Conservation (phyloP, 23 tunicate genomes). For the Trididemnum nubilum region DNA sequence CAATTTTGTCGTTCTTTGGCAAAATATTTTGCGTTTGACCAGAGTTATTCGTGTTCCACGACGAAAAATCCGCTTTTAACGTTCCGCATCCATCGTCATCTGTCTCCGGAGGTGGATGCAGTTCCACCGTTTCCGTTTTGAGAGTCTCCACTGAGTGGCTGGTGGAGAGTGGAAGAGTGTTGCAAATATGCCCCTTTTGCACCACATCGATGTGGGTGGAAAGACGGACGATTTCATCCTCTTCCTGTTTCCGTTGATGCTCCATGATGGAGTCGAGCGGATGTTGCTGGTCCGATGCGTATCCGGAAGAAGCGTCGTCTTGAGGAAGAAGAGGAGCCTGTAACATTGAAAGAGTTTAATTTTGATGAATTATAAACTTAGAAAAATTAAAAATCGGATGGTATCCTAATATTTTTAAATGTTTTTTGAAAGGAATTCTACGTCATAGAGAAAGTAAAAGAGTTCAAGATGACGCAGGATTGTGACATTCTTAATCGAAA, state of each 20-base stretch:
- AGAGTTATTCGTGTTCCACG: slow-evolving; percentile 54
- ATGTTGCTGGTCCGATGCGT: slow-evolving; percentile 41
- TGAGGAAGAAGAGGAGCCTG: neutral
- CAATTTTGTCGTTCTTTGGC: neutral
- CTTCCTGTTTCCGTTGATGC: neutral
- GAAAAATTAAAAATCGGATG: too few species aligned
- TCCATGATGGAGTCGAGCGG: neutral
- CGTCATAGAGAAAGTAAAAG: too few species aligned
- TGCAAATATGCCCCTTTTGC: neutral
- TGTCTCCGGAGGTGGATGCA: neutral
- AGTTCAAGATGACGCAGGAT: too few species aligned
- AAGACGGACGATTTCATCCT: neutral
- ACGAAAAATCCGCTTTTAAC: slow-evolving; percentile 3
- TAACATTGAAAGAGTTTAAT: too few species aligned
- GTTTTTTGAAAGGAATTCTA: too few species aligned
- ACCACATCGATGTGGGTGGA: neutral
- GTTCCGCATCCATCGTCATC: neutral
- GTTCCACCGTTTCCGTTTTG: neutral
- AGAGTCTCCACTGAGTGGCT: slow-evolving; percentile 31
- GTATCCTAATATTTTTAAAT: too few species aligned
- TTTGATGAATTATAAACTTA: too few species aligned
- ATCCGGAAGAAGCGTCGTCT: slow-evolving; percentile 47
- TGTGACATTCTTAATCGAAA: too few species aligned
- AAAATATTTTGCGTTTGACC: slow-evolving; percentile 20
- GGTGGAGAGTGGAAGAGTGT: slow-evolving; percentile 31